These are phyloP conservation scores for Nemoura dubitans DNA, from an alignment of 2,888 invertebrate species.

Conservation along the genomic window DNA sequence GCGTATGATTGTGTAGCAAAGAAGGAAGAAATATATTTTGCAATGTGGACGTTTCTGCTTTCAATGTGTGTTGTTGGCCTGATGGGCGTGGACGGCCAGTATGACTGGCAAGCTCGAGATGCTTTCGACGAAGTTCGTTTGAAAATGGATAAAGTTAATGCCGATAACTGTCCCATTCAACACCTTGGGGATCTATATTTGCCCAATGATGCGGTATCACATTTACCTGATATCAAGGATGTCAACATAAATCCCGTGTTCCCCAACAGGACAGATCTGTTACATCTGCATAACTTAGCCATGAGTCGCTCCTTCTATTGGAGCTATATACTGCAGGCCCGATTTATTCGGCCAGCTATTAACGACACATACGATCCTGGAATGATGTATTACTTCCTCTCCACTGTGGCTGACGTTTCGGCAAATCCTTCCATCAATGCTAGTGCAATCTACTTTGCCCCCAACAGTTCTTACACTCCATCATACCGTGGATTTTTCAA, in stretches of 20 bases:
- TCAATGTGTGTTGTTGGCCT: slow-evolving; percentile 20
- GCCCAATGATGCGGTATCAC: slow-evolving; percentile 86
- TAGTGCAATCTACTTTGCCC: slow-evolving; percentile 92
- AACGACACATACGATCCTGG: slow-evolving; percentile 96
- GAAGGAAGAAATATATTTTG: not conserved
- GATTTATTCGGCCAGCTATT: slow-evolving; percentile 88
- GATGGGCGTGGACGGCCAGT: slow-evolving; percentile 81
- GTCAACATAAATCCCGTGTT: slow-evolving; percentile 94
- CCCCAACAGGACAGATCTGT: slow-evolving; percentile 90
- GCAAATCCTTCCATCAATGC: slow-evolving; percentile 92
- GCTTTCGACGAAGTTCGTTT: slow-evolving; percentile 88
- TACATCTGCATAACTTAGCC: slow-evolving; percentile 97
- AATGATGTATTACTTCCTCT: slow-evolving; percentile 97
- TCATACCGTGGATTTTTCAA: slow-evolving; percentile 96
- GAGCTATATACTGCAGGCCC: slow-evolving; percentile 91
- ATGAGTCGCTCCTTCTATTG: slow-evolving; percentile 94
- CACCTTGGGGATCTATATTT: slow-evolving; percentile 85
- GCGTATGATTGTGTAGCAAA: not conserved
- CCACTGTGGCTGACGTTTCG: slow-evolving; percentile 94
- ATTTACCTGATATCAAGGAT: slow-evolving; percentile 92
- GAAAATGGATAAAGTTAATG: slow-evolving; percentile 82
- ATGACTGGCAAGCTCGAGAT: slow-evolving; percentile 92
- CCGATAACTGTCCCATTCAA: slow-evolving; percentile 90
- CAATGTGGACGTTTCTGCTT: not conserved
- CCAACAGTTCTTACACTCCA: slow-evolving; percentile 92